Conservation (phyloP, 2,113 vertebrate genomes). For the Trogon melanurus region DNA sequence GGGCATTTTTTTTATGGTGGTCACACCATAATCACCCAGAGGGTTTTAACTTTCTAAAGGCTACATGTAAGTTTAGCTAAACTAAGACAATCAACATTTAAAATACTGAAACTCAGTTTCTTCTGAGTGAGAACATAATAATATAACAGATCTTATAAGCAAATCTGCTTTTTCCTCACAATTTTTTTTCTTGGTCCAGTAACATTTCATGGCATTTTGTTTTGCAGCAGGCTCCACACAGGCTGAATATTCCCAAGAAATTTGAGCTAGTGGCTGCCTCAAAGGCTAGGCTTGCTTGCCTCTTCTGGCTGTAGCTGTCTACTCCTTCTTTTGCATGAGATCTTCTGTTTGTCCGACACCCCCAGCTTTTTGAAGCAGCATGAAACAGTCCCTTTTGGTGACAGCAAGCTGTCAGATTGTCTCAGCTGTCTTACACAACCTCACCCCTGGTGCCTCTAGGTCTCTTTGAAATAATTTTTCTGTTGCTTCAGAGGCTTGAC, state of each 20-base stretch:
- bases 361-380: slow-evolving; percentile 18
- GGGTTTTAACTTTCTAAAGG: background rate
- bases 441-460: background rate
- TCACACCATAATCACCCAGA: background rate
- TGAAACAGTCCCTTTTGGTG: background rate
- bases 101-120: background rate
- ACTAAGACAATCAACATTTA: accelerated
- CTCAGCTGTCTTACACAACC: slow-evolving; percentile 37
- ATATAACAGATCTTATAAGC: background rate
- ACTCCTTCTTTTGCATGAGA: background rate
- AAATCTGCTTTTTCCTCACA: background rate
- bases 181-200: background rate
- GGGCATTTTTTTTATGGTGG: background rate
- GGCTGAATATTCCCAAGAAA: slow-evolving; percentile 18
- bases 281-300: slow-evolving; percentile 22
- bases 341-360: background rate
- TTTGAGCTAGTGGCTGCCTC: background rate
- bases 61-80: background rate
- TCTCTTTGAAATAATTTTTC: slow-evolving; percentile 9
- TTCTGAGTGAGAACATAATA: background rate
- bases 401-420: slow-evolving; percentile 6
- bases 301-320: background rate
- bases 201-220: background rate
- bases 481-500: background rate
- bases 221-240: slow-evolving; percentile 3